phyloP scores from a whole-genome alignment of 2,113 vertebrate genomes.

The Oreamnos americanus region DNA sequence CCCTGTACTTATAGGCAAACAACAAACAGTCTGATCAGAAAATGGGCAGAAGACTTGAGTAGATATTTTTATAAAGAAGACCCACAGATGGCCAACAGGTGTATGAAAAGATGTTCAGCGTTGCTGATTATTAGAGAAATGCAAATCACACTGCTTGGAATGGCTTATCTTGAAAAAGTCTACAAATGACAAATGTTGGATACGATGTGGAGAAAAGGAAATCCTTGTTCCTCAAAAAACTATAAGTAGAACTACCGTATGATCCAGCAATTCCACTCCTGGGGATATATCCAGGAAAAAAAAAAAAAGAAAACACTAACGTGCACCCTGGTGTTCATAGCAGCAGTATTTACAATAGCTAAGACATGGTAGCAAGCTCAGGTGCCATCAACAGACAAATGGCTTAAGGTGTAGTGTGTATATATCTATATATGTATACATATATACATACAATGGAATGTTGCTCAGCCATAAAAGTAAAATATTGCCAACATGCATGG shows the following conservation, averaged over 20 bases:
- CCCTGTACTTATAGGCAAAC: neutral
- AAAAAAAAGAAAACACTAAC: neutral
- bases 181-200: neutral
- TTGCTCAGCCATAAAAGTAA: neutral
- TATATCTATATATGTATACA: neutral
- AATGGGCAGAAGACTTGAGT: neutral
- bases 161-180: neutral
- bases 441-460: neutral
- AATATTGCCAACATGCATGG: neutral
- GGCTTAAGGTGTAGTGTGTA: neutral
- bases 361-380: neutral
- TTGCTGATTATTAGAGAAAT: neutral
- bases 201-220: neutral
- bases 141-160: neutral
- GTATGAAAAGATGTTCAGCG: neutral
- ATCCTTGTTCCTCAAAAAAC: neutral
- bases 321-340: neutral
- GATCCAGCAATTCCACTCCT: neutral
- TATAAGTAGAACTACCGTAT: neutral
- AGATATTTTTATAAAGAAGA: neutral
- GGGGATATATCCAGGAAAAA: neutral
- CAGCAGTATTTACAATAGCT: neutral
- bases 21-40: neutral
- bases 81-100: neutral
- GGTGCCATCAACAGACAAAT: neutral